These are phyloP conservation scores for Drosophila emarginata DNA, from an alignment of 2,888 invertebrate genomes.

Conservation along the genomic window DNA sequence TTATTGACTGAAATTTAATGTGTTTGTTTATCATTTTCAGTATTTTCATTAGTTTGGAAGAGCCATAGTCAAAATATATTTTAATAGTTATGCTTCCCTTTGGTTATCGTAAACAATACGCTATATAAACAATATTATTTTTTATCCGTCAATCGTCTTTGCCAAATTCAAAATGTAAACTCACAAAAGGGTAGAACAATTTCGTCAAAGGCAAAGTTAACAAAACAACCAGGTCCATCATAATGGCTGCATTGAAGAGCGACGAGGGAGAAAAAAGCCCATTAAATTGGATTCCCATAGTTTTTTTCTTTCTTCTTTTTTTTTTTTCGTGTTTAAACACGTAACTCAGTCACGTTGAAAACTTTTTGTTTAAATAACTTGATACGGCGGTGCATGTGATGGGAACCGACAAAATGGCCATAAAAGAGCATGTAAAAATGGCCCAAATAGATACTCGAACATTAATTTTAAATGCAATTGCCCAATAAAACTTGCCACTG, in stretches of 20 bases:
- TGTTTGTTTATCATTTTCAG: too few relatives aligned
- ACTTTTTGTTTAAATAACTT: conserved; percentile 60
- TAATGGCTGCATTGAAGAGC: background rate
- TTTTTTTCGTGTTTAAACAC: conserved; percentile 32
- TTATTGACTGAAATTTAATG: too few relatives aligned
- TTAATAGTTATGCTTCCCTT: too few relatives aligned
- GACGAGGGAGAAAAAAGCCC: conserved; percentile 7
- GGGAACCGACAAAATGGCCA: conserved; percentile 12
- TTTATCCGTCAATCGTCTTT: background rate
- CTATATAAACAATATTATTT: too few relatives aligned
- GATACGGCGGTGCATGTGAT: conserved; percentile 33
- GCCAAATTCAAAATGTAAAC: background rate
- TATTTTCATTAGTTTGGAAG: too few relatives aligned
- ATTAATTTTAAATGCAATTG: conserved; percentile 4
- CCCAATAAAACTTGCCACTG: conserved; percentile 1
- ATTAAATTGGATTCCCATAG: conserved; percentile 37
- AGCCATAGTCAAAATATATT: too few relatives aligned
- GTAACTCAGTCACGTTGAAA: conserved; percentile 56
- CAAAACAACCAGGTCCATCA: background rate
- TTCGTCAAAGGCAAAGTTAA: background rate
- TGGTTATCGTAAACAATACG: too few relatives aligned
- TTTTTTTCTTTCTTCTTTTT: background rate
- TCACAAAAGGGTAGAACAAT: background rate
- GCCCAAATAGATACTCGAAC: conserved; percentile 1
- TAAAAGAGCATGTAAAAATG: conserved; percentile 10